These are phyloP conservation scores for Drosophila pseudoananassae DNA, from an alignment of 1,140 invertebrate genomes.

Conservation along the genomic window DNA sequence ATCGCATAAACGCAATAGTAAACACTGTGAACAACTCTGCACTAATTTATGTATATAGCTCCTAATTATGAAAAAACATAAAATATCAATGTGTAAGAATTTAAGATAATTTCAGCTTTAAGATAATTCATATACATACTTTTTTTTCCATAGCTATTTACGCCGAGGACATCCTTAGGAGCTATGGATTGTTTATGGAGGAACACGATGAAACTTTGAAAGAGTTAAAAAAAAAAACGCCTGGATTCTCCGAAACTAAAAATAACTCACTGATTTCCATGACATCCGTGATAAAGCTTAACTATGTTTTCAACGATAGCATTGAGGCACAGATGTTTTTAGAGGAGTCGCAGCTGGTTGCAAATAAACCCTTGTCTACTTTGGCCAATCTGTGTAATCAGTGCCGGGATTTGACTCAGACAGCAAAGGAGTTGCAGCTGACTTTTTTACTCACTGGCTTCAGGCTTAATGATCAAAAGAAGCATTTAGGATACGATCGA, in stretches of 20 bases:
- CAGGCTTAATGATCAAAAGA: conserved; percentile 19
- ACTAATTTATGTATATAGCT: background rate
- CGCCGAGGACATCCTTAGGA: conserved; percentile 74
- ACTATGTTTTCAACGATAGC: conserved; percentile 12
- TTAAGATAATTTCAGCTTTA: no score
- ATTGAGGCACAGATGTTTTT: conserved; percentile 83
- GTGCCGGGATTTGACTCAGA: conserved; percentile 88
- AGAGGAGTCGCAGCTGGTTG: conserved; percentile 90
- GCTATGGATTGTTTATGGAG: conserved; percentile 72
- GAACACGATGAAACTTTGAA: conserved; percentile 58
- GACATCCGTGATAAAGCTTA: conserved; percentile 51
- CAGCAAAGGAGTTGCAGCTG: conserved; percentile 85
- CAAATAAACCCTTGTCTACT: conserved; percentile 93
- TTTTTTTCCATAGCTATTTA: conserved; percentile 55
- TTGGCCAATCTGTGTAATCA: conserved; percentile 92
- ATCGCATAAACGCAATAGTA: background rate
- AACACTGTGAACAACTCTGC: background rate
- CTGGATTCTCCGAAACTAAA: background rate
- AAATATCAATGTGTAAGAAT: conserved; percentile 28
- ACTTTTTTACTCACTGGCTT: conserved; percentile 35
- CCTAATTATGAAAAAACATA: conserved; percentile 29
- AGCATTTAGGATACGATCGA: background rate
- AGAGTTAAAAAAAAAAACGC: conserved; percentile 40
- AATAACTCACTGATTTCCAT: conserved; percentile 16
- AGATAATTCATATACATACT: background rate